A percentile compares a stretch with the other conserved stretches of the same genome.
These are phyloP conservation scores for Erebia epiphron DNA, from an alignment of 2,888 invertebrate genomes.

Conservation along the genomic window DNA sequence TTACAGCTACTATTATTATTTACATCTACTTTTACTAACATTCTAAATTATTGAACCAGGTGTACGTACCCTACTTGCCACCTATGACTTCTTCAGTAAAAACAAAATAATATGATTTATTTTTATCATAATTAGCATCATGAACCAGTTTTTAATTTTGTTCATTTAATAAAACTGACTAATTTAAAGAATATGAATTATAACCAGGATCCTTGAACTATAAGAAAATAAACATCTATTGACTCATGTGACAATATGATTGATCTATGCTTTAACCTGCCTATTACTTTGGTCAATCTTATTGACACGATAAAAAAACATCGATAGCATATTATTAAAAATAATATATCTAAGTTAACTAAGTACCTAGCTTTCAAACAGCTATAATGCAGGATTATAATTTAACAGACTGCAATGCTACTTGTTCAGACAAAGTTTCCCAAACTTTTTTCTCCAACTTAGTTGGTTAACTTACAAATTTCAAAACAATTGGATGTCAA, in stretches of 20 bases:
- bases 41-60: too few relatives aligned
- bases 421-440: not conserved
- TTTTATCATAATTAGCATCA: not conserved
- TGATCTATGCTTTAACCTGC: slow-evolving; percentile 7
- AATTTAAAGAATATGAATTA: slow-evolving; percentile 25
- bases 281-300: slow-evolving; percentile 12
- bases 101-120: not conserved
- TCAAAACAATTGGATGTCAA: too few relatives aligned
- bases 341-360: not conserved
- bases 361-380: not conserved
- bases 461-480: too few relatives aligned
- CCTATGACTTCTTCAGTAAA: not conserved
- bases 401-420: not conserved
- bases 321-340: not conserved
- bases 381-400: not conserved
- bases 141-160: slow-evolving; percentile 27
- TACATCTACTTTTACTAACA: too few relatives aligned
- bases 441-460: not conserved
- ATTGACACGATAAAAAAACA: not conserved
- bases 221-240: slow-evolving; percentile 27
- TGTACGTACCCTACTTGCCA: too few relatives aligned
- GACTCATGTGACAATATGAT: slow-evolving; percentile 15
- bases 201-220: slow-evolving; percentile 31
- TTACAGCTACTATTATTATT: too few relatives aligned
- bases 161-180: slow-evolving; percentile 17